Base-by-base conservation (phyloP, 1,140 invertebrate genomes). In the Drosophila burlai region DNA sequence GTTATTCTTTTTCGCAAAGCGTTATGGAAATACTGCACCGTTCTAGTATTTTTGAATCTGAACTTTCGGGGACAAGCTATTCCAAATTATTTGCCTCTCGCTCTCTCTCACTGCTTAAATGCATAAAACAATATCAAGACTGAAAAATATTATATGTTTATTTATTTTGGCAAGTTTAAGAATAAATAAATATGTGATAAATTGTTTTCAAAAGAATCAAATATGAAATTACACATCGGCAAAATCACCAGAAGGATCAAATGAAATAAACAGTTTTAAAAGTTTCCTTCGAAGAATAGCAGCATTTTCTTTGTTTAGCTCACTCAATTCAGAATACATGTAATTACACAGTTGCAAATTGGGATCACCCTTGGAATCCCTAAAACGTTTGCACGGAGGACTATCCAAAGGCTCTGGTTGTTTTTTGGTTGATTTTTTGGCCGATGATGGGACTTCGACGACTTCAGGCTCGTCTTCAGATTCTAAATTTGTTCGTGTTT, bases 341-440 rank as follows among this genome's bases (percentile, higher is more conserved):
- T 55, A 55, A 38, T 55, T 55, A 38, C 52, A 55, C 3, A 55
- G 34, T 24, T 55, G 52, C 18, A 55, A 38, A 38, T 55, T 55
- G 13, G 52, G 52, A 21, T 55, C 52, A 21, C 8, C 18, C 13
- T 16, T 55, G 13, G 34, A 36, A 24, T 55, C 52, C 31, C 21
- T 38, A 24, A 55, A 21, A 21, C 52, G 31, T 24, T 38, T 55
- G 18, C 7, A 24, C 4, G 18, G 7, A 21, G 31, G 13, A 21
- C 11, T 36, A 15, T 36, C 50, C 0, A 54, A 9, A 15, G 13
- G 0, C 4, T 36, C 15, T 15, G 31, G 11, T 3, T 15, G 11
- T 15, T 16, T 55, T 55, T 21, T 54, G 31, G 1, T 7, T 8
- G 0, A 21, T 21, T 55, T 38, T 55, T 11, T 24, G 18, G 13